These are phyloP conservation scores for Copidosoma floridanum DNA, from an alignment of 1,140 invertebrate genomes.

Conservation along the genomic window DNA sequence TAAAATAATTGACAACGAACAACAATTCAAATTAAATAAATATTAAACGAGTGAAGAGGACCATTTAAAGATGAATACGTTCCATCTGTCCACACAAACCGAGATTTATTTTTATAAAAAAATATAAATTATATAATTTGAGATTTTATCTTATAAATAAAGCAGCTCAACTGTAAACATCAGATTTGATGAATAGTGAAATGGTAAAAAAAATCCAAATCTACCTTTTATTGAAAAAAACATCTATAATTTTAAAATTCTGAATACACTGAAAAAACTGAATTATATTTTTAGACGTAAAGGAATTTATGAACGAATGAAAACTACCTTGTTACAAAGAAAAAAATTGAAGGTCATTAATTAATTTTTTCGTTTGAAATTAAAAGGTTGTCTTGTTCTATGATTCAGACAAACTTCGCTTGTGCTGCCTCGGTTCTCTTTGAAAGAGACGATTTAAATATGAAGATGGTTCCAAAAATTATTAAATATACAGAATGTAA, in stretches of 20 bases:
- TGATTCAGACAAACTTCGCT: not conserved
- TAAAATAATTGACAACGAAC: not conserved
- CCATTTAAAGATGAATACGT: not conserved
- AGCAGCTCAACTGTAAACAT: not conserved
- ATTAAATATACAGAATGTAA: not conserved
- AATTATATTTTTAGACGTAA: not conserved
- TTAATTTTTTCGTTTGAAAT: not conserved
- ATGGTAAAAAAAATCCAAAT: not conserved
- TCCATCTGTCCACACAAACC: not conserved
- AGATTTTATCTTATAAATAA: not conserved
- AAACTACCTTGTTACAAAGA: not conserved
- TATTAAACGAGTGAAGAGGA: not conserved
- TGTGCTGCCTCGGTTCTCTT: not conserved
- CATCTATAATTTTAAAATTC: not conserved
- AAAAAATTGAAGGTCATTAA: not conserved
- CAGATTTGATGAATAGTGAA: not conserved
- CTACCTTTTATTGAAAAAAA: not conserved
- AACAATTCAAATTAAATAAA: not conserved
- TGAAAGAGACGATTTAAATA: not conserved
- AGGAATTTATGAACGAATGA: not conserved
- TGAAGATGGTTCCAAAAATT: not conserved
- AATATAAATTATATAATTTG: not conserved
- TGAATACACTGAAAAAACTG: not conserved
- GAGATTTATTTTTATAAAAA: not conserved
- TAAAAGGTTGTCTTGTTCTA: not conserved